Conservation (phyloP, 2,113 vertebrate genomes). For the Guaruba guarouba region DNA sequence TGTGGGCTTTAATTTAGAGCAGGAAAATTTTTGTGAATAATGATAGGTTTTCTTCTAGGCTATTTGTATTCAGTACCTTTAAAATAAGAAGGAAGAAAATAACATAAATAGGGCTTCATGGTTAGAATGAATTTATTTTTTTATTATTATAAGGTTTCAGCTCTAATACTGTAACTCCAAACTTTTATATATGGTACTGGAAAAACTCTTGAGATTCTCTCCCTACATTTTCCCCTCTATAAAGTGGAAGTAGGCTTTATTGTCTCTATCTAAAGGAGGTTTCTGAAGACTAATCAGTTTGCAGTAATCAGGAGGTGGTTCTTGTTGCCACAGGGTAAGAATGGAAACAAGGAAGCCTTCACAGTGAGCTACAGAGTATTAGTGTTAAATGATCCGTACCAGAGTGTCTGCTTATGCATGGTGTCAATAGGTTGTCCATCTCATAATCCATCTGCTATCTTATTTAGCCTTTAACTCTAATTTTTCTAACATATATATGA, state of each 20-base stretch:
- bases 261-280: neutral
- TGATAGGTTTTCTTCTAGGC: neutral
- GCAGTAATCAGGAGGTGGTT: neutral
- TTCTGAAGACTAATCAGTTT: neutral
- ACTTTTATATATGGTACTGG: neutral
- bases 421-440: neutral
- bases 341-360: neutral
- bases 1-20: neutral
- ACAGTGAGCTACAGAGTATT: neutral
- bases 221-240: neutral
- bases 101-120: neutral
- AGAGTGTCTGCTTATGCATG: neutral
- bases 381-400: neutral
- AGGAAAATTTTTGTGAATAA: neutral
- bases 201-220: neutral
- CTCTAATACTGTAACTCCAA: neutral
- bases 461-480: neutral
- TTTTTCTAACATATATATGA: neutral
- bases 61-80: neutral
- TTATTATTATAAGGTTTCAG: neutral
- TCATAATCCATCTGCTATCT: neutral
- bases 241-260: neutral
- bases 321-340: neutral
- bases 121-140: neutral
- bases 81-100: neutral